Percentiles rank a stretch among this genome's conserved stretches.
Conservation (phyloP, 2,113 vertebrate species). For the Ceyx margarethae region DNA sequence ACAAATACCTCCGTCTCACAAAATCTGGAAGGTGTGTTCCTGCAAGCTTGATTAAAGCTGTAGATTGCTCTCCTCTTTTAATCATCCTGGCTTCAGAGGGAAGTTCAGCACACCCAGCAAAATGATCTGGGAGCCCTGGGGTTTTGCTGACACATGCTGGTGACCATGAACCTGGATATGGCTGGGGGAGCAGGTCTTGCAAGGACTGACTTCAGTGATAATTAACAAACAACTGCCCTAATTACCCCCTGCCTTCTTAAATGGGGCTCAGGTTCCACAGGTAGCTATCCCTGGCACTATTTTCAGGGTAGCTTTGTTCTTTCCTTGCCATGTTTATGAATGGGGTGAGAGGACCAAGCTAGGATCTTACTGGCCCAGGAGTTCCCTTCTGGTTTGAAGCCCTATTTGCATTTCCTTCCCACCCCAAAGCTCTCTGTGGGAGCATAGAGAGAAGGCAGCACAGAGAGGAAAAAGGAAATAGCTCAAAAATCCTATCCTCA, state of each 20-base stretch:
- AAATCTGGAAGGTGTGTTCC: slow-evolving; percentile 39
- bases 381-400: background rate
- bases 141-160: background rate
- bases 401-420: background rate
- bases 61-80: slow-evolving; percentile 21
- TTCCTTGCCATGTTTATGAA: background rate
- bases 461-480: background rate
- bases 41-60: slow-evolving; percentile 32
- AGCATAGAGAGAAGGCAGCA: background rate
- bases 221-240: slow-evolving; percentile 21
- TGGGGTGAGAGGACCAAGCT: background rate
- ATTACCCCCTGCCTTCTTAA: slow-evolving; percentile 11
- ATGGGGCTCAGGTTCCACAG: background rate
- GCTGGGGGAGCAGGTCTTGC: background rate
- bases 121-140: background rate
- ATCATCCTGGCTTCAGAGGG: slow-evolving; percentile 1
- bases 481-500: background rate
- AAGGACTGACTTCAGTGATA: background rate
- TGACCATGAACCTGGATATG: slow-evolving; percentile 23
- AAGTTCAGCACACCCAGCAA: background rate
- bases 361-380: background rate
- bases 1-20: slow-evolving; percentile 36
- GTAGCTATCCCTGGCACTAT: background rate
- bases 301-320: background rate
- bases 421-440: background rate